phyloP scores from a whole-genome alignment of 2,113 vertebrate species.

The Okapia johnstoni region DNA sequence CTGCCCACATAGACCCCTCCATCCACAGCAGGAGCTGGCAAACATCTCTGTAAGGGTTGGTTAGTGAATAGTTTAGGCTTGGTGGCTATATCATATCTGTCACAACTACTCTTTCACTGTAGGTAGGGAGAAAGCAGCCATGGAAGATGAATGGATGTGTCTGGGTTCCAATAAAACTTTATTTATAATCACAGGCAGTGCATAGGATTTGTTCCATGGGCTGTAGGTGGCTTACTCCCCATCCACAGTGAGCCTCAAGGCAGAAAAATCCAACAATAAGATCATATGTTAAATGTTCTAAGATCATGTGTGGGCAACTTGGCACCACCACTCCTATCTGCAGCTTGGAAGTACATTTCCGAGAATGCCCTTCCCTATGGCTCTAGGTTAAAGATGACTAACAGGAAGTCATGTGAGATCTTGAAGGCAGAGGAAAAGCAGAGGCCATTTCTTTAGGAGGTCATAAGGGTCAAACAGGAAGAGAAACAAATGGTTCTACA shows the following conservation, averaged over 20 bases:
- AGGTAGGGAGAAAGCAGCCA: neutral
- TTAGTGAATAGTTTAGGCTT: neutral
- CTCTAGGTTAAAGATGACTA: neutral
- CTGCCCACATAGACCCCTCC: neutral
- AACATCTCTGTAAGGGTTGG: neutral
- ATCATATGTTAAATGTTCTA: neutral
- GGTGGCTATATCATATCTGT: neutral
- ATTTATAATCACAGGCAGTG: neutral
- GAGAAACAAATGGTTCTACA: neutral
- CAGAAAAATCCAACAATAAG: neutral
- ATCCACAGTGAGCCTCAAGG: neutral
- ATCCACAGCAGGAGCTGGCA: neutral
- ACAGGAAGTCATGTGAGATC: neutral
- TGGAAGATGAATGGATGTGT: neutral
- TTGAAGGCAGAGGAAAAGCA: neutral
- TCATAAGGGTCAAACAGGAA: neutral
- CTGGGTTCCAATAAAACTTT: neutral
- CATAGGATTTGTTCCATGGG: neutral
- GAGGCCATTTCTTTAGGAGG: neutral
- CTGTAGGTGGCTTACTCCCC: neutral
- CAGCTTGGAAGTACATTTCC: neutral
- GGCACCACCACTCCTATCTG: neutral
- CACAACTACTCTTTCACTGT: neutral
- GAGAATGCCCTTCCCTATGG: neutral
- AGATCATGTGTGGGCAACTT: neutral